Percentiles rank a stretch among this genome's conserved stretches.
Evolutionary conservation across 2,888 invertebrate genomes (phyloP).

Genomic region (Corythucha ciliata): DNA sequence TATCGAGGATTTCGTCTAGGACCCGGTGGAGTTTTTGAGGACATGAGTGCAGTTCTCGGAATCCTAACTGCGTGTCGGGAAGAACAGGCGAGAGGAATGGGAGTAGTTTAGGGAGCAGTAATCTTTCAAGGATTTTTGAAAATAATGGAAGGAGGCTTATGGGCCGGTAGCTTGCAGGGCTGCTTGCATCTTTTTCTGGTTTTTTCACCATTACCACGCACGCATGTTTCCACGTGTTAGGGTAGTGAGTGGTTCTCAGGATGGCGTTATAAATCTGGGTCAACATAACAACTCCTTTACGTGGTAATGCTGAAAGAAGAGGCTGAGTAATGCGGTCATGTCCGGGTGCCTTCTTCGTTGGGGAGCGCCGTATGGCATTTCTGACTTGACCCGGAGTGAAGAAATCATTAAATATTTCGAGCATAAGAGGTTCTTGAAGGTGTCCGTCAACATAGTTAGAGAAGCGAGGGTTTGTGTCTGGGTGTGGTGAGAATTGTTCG

Average conservation of each 20-base stretch:
- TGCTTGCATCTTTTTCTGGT: slow-evolving; percentile 1
- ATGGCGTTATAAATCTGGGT: too few relatives aligned
- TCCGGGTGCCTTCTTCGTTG: background rate
- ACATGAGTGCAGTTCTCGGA: too few relatives aligned
- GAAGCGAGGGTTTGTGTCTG: background rate
- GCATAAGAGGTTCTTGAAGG: background rate
- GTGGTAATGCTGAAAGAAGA: too few relatives aligned
- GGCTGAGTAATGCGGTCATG: background rate
- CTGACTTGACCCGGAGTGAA: background rate
- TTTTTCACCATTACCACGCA: slow-evolving; percentile 1
- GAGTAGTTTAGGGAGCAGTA: too few relatives aligned
- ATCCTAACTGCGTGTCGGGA: too few relatives aligned
- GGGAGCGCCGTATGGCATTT: background rate
- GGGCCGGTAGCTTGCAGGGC: background rate
- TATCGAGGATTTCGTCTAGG: too few relatives aligned
- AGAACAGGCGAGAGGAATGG: too few relatives aligned
- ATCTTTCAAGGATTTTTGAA: slow-evolving; percentile 1
- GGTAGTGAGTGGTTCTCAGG: too few relatives aligned
- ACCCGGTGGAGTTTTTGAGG: too few relatives aligned
- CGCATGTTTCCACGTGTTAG: background rate
- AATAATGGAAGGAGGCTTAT: background rate
- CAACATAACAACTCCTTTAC: too few relatives aligned
- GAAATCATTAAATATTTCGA: too few relatives aligned
- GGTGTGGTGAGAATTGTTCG: background rate
- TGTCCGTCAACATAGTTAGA: background rate